Percentiles rank a stretch among this genome's conserved stretches.
Evolutionary conservation across 1,140 invertebrate genomes (phyloP).

Genomic region (Hydropsyche tenuis): DNA sequence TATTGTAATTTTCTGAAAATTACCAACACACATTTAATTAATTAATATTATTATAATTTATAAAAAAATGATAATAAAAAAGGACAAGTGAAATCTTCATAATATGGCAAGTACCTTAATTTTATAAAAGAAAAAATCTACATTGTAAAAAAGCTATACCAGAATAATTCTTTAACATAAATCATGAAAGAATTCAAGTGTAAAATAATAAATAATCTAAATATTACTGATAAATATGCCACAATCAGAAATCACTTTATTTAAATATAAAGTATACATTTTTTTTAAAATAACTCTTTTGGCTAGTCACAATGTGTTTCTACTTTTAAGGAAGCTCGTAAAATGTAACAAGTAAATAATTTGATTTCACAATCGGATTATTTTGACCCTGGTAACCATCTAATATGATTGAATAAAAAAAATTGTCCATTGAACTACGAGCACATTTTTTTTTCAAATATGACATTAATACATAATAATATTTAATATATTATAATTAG

Average conservation of each 20-base stretch:
- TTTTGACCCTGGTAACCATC: slow-evolving; percentile 51
- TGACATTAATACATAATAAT: no score
- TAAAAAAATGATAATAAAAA: not conserved
- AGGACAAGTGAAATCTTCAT: not conserved
- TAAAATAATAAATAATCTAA: slow-evolving; percentile 32
- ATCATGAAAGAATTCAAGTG: no score
- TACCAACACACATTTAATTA: slow-evolving; percentile 20
- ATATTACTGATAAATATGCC: not conserved
- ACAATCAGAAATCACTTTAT: not conserved
- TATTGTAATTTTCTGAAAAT: slow-evolving; percentile 41
- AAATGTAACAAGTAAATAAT: slow-evolving; percentile 49
- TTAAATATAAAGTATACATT: not conserved
- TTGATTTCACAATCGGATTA: slow-evolving; percentile 49
- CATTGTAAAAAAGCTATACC: no score
- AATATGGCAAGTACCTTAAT: no score
- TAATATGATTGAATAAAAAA: slow-evolving; percentile 44
- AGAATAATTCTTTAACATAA: no score
- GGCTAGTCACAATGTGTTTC: slow-evolving; percentile 48
- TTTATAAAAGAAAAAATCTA: no score
- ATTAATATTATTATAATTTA: not conserved
- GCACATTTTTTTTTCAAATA: no score
- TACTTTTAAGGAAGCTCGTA: slow-evolving; percentile 50
- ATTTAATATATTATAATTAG: no score
- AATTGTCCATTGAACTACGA: not conserved
- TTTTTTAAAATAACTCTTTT: slow-evolving; percentile 30